Conservation (phyloP, 1,140 invertebrate species). For the Drosophila carrolli region DNA sequence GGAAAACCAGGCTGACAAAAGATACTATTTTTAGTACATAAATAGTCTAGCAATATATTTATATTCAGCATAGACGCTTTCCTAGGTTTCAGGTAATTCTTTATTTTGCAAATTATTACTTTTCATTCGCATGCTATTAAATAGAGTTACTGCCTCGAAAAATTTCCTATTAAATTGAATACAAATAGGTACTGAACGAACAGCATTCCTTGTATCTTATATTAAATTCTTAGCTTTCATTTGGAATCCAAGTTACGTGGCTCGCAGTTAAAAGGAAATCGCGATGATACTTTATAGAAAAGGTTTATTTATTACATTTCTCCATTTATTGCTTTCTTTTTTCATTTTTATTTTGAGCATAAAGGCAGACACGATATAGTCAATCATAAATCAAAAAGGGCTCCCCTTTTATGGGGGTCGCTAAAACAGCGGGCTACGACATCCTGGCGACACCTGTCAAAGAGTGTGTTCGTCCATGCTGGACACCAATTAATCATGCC, state of each 20-base stretch:
- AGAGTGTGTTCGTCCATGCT: slow-evolving; percentile 13
- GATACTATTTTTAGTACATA: no score
- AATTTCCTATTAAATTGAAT: no score
- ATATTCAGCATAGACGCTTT: no score
- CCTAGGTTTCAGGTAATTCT: no score
- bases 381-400: slow-evolving; percentile 27
- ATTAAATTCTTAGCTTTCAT: background rate
- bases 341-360: slow-evolving; percentile 14
- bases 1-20: no score
- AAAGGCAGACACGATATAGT: slow-evolving; percentile 9
- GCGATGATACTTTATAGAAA: background rate
- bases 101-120: no score
- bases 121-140: no score
- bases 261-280: background rate
- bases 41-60: no score
- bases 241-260: no score
- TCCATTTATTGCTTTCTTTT: slow-evolving; percentile 1
- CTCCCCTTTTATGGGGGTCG: slow-evolving; percentile 2
- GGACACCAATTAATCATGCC: slow-evolving; percentile 43
- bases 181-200: no score
- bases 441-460: slow-evolving; percentile 49
- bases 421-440: slow-evolving; percentile 36
- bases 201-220: background rate
- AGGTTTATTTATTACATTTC: slow-evolving; percentile 12
- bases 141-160: no score